These are phyloP conservation scores for Hemiprocne comata DNA, from an alignment of 2,113 vertebrate species.

Conservation along the genomic window DNA sequence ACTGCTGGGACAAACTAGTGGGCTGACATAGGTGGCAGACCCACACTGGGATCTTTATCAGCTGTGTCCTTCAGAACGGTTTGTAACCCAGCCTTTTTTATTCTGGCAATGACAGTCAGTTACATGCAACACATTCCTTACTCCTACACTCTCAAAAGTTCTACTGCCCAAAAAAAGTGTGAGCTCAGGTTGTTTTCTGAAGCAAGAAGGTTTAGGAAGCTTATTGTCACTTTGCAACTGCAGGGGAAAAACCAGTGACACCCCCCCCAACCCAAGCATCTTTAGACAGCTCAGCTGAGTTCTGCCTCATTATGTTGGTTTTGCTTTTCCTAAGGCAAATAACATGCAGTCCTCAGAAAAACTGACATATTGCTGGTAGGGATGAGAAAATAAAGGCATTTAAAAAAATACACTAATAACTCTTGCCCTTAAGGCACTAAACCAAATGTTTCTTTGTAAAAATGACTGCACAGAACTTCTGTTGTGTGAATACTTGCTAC, in stretches of 20 bases:
- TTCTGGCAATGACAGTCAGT: not conserved
- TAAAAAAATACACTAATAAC: conserved; percentile 33
- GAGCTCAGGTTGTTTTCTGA: not conserved
- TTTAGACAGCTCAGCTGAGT: not conserved
- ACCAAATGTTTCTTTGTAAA: conserved; percentile 42
- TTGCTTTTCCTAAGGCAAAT: conserved; percentile 17
- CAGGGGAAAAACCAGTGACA: not conserved
- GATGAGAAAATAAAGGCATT: conserved; percentile 46
- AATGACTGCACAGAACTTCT: conserved; percentile 38
- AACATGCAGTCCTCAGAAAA: not conserved
- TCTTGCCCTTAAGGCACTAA: conserved; percentile 29
- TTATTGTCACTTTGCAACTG: not conserved
- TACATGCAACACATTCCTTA: not conserved
- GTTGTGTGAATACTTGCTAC: not conserved
- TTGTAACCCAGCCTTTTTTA: not conserved
- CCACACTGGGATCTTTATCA: not conserved
- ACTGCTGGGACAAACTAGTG: not conserved
- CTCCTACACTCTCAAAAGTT: not conserved
- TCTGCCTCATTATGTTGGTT: conserved; percentile 60
- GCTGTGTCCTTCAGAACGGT: not conserved
- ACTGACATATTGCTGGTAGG: conserved; percentile 26
- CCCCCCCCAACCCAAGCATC: not conserved
- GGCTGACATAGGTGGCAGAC: not conserved
- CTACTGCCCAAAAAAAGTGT: not conserved
- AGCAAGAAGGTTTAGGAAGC: not conserved